Conservation (phyloP, 1,140 invertebrate species). For the Ceratina japonica region DNA sequence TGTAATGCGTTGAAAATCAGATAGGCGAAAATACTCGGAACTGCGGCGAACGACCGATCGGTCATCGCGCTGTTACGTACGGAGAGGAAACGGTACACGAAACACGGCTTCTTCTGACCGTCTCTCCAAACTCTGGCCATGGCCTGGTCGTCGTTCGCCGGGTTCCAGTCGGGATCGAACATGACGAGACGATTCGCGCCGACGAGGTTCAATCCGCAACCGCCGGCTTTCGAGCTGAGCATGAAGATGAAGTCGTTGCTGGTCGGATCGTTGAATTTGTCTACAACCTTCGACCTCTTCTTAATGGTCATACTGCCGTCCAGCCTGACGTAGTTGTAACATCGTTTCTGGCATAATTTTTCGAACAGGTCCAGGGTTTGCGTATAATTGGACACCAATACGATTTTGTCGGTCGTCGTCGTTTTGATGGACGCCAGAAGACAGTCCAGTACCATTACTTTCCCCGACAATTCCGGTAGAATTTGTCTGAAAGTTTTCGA, state of each 20-base stretch:
- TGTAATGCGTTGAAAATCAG: constrained; percentile 74
- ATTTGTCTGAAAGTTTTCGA: constrained; percentile 82
- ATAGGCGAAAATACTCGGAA: no score
- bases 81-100: constrained; percentile 94
- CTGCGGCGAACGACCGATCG: no score
- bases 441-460: constrained; percentile 96
- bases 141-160: constrained; percentile 99
- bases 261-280: constrained; percentile 95
- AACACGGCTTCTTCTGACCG: constrained; percentile 99
- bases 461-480: constrained; percentile 91
- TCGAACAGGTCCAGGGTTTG: constrained; percentile 99
- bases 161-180: constrained; percentile 99
- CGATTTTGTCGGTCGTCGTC: constrained; percentile 96
- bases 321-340: constrained; percentile 94
- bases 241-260: constrained; percentile 97
- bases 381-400: constrained; percentile 99
- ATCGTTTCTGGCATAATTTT: constrained; percentile 88
- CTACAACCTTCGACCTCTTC: constrained; percentile 97
- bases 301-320: constrained; percentile 99
- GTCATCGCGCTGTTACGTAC: no score
- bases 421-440: constrained; percentile 94
- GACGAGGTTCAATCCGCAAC: constrained; percentile 95
- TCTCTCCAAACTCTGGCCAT: constrained; percentile 99
- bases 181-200: constrained; percentile 96
- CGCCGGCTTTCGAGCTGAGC: constrained; percentile 99